Conservation (phyloP, 53 echinoderm and acorn worm genomes). For the Zoroaster sp. region DNA sequence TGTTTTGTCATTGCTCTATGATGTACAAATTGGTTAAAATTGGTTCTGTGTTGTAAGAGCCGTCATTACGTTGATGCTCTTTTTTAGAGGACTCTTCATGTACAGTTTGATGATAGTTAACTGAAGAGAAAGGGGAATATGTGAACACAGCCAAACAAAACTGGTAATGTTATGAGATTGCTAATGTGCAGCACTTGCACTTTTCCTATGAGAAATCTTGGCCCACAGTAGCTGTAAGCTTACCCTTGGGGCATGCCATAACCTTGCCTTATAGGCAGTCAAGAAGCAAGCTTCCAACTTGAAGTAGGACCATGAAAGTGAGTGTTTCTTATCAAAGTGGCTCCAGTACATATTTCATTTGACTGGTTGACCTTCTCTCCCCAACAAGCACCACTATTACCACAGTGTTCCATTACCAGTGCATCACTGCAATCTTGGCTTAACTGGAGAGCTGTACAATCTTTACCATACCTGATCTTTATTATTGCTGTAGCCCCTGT, state of each 20-base stretch:
- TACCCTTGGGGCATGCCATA: conserved; percentile 4
- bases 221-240: background rate
- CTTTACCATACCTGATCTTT: background rate
- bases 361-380: conserved; percentile 38
- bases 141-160: no score
- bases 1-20: no score
- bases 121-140: no score
- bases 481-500: background rate
- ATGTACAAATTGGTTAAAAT: no score
- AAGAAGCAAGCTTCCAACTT: background rate
- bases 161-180: no score
- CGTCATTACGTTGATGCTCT: no score
- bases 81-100: no score
- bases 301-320: background rate
- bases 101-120: no score
- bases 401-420: background rate
- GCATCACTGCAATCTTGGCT: no score
- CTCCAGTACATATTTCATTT: conserved; percentile 27
- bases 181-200: background rate
- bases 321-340: conserved; percentile 57
- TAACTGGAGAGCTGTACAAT: no score
- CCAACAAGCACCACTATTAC: conserved; percentile 4
- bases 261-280: background rate
- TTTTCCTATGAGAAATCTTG: background rate
- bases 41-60: no score